phyloP scores from a whole-genome alignment of 30 jellyfish, hydroid and myxozoan genomes.

The Hydractinia echinata region DNA sequence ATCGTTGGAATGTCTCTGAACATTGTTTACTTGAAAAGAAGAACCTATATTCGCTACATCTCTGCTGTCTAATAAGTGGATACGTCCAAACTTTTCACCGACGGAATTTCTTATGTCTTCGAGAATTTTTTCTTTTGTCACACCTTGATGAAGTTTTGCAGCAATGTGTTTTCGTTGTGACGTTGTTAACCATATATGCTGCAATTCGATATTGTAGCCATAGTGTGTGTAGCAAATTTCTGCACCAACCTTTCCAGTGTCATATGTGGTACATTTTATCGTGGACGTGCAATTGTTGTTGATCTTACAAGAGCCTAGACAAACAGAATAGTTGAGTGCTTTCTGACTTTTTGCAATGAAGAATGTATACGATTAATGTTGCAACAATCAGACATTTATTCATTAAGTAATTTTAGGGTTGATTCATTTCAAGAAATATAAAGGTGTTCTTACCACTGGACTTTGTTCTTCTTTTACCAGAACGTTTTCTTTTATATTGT shows the following conservation, averaged over 20 bases:
- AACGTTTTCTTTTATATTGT: background rate
- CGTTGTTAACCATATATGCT: conserved; percentile 27
- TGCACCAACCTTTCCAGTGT: background rate
- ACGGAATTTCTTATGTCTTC: conserved; percentile 26
- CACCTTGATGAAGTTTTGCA: conserved; percentile 35
- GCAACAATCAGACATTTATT: background rate
- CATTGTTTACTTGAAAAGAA: conserved; percentile 7
- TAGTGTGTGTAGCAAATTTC: conserved; percentile 36
- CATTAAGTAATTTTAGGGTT: too few relatives aligned
- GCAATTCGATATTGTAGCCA: conserved; percentile 31
- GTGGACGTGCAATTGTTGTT: conserved; percentile 54
- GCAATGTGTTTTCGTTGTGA: conserved; percentile 41
- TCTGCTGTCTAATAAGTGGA: conserved; percentile 8
- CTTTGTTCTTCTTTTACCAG: conserved; percentile 7
- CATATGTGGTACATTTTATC: conserved; percentile 15
- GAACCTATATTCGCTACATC: conserved; percentile 11
- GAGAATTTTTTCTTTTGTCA: conserved; percentile 36
- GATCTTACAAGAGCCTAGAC: conserved; percentile 40
- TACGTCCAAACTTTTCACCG: background rate
- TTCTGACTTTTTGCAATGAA: background rate
- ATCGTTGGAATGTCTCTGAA: conserved; percentile 19
- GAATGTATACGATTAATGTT: background rate
- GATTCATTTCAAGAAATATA: background rate
- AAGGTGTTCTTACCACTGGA: background rate
- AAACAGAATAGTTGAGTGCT: conserved; percentile 4